These are phyloP conservation scores for Struthidea cinerea DNA, from an alignment of 2,113 vertebrate genomes.

Conservation along the genomic window DNA sequence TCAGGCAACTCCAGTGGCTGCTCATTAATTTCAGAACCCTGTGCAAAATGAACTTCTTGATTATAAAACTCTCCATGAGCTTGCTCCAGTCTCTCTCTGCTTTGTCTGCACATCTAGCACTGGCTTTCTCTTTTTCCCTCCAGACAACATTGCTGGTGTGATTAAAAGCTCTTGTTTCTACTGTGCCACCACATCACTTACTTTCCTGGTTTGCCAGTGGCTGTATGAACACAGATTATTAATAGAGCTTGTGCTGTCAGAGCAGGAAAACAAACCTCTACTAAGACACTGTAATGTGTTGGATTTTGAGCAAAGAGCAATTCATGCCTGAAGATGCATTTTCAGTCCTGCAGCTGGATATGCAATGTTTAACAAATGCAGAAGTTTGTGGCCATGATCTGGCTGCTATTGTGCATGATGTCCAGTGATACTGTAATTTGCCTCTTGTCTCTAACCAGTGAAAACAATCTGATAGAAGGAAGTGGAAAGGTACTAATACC, in stretches of 20 bases:
- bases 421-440: not conserved
- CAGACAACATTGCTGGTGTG: constrained; percentile 61
- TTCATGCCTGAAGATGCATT: constrained; percentile 6
- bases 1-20: constrained; percentile 40
- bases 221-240: constrained; percentile 62
- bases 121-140: constrained; percentile 51
- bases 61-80: constrained; percentile 55
- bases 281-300: not conserved
- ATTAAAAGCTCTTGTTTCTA: constrained; percentile 69
- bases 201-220: constrained; percentile 58
- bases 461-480: not conserved
- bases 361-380: not conserved
- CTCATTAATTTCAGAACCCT: constrained; percentile 57
- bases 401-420: not conserved
- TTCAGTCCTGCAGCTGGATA: not conserved
- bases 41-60: constrained; percentile 52
- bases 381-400: not conserved
- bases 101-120: constrained; percentile 36
- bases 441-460: not conserved
- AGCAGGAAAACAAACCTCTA: constrained; percentile 34
- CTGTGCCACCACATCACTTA: constrained; percentile 60
- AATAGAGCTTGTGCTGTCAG: constrained; percentile 44
- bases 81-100: constrained; percentile 11
- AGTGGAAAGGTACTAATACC: not conserved
- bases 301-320: constrained; percentile 28